Evolutionary conservation across 2,113 vertebrate species (phyloP).

Genomic region (Dinomys branickii): DNA sequence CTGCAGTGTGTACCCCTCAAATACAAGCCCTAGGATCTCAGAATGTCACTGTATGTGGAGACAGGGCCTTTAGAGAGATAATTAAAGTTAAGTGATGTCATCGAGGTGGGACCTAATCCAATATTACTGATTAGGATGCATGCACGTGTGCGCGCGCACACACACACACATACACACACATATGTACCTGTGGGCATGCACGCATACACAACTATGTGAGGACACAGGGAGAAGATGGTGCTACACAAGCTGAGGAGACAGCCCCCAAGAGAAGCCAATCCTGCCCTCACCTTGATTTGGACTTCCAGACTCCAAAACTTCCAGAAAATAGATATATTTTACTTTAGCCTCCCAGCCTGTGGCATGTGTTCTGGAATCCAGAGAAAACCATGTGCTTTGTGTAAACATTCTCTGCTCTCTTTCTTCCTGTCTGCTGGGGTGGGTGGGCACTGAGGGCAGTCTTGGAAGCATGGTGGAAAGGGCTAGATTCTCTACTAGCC

Average conservation of each 20-base stretch:
- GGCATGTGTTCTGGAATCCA: rapidly evolving
- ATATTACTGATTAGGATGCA: neutral
- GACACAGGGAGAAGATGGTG: neutral
- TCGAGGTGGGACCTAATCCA: neutral
- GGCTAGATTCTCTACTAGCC: neutral
- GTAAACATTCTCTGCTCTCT: neutral
- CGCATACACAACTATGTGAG: neutral
- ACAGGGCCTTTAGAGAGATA: neutral
- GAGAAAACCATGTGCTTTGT: rapidly evolving
- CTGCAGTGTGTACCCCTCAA: neutral
- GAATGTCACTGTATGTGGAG: neutral
- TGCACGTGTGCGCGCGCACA: neutral
- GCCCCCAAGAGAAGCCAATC: neutral
- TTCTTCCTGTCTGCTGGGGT: neutral
- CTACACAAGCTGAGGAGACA: neutral
- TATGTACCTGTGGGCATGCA: neutral
- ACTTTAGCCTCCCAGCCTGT: too few species aligned
- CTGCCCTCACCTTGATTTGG: neutral
- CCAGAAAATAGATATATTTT: neutral
- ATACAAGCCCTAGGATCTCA: neutral
- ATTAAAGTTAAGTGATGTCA: neutral
- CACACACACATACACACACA: neutral
- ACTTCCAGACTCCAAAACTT: neutral
- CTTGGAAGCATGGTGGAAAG: neutral
- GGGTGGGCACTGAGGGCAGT: neutral